phyloP scores from a whole-genome alignment of 2,888 invertebrate genomes.

The Sarcophaga rosellei region DNA sequence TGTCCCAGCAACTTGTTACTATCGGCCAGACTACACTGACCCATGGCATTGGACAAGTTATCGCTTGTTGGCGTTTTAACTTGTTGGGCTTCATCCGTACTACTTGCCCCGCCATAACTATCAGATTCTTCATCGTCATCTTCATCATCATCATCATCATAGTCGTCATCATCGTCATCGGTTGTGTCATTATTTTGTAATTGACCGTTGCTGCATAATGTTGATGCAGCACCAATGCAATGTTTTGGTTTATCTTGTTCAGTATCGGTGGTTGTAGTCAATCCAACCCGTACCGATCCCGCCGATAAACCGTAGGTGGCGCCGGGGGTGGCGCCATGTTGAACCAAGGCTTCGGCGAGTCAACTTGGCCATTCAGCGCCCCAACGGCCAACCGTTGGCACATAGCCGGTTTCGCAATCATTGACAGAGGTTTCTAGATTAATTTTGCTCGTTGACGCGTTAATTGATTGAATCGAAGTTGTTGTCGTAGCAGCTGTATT shows the following conservation, averaged over 20 bases:
- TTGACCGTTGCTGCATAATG: slow-evolving; percentile 68
- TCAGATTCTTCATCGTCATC: slow-evolving; percentile 56
- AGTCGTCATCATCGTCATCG: slow-evolving; percentile 72
- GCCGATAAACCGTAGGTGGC: slow-evolving; percentile 78
- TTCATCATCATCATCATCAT: slow-evolving; percentile 57
- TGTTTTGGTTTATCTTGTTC: slow-evolving; percentile 73
- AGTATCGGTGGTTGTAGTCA: slow-evolving; percentile 78
- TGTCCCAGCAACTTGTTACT: slow-evolving; percentile 55
- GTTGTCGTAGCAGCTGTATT: slow-evolving; percentile 71
- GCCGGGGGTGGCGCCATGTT: slow-evolving; percentile 78
- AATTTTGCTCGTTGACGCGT: slow-evolving; percentile 80
- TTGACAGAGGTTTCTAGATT: slow-evolving; percentile 81
- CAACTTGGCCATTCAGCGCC: slow-evolving; percentile 98
- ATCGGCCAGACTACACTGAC: slow-evolving; percentile 59
- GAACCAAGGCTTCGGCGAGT: slow-evolving; percentile 88
- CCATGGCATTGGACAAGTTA: slow-evolving; percentile 49
- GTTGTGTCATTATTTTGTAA: slow-evolving; percentile 74
- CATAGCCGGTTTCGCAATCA: slow-evolving; percentile 84
- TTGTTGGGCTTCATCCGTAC: slow-evolving; percentile 55
- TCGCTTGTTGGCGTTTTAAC: slow-evolving; percentile 61
- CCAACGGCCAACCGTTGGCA: slow-evolving; percentile 94
- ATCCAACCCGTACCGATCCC: slow-evolving; percentile 79
- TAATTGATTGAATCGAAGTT: slow-evolving; percentile 73
- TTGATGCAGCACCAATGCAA: slow-evolving; percentile 70
- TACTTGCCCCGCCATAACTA: slow-evolving; percentile 49